Evolutionary conservation across 2,888 invertebrate species (phyloP), one percentile per base, ranked within the genome.

Genomic region (Melipona bicolor): DNA sequence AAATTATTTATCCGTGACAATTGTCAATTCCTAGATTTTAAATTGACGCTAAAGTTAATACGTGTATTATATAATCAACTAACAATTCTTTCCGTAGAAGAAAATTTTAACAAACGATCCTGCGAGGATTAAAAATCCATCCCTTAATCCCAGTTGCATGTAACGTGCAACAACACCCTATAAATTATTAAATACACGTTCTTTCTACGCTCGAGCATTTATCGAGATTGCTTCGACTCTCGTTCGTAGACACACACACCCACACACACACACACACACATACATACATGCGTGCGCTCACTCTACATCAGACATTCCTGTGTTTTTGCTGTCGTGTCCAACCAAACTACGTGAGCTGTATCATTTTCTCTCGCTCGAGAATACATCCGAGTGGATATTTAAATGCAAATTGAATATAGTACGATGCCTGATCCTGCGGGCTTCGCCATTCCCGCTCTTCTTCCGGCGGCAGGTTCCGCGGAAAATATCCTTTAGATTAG

Each of bases 381-480:
- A 52, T 21, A 79, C 77, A 81, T 85, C 86, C 76, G 59, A 77
- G 70, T 50, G 83, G 87, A 92, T 90, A 92, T 92, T 91, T 92
- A 91, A 89, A 91, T 91, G 91, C 90, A 92, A 92, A 92, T 92
- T 91, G 91, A 92, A 92, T 90, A 87, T 85, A 88, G 84, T n/a
- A 64, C 59, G 75, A 43, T 71, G 52, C 75, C 73, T 76, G 82
- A 85, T 84, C 85, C 77, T 67, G 78, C 79, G 80, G 74, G 71
- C 61, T 73, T 75, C 54, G 13, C 62, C 54, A 15, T 4, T 15
- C n/a, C 36, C 15, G 19, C 4, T 13, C 17, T 27, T 2, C 6
- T 15, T 13, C 24, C 3, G 13, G 56, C 36, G 75, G 69, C 77
- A 71, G 54, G 67, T 79, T 77, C 65, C 59, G 59, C 17, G 82